A percentile compares a stretch with the other conserved stretches of the same genome.
Evolutionary conservation across 1,140 invertebrate genomes (phyloP).

Genomic region (Melipona quadrifasciata): DNA sequence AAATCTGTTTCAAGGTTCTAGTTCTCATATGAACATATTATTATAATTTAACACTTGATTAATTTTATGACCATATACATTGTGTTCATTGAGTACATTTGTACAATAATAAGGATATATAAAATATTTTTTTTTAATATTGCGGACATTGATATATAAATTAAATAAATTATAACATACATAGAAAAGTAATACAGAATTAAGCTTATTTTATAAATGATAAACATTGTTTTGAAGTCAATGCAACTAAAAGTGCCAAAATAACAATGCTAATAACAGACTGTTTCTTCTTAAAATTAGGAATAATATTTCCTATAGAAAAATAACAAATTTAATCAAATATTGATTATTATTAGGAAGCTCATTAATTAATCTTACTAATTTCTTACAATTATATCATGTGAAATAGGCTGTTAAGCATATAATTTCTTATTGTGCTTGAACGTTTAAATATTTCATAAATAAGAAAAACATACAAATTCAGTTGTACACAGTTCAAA

Average conservation of each 20-base stretch:
- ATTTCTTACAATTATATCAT: conserved; percentile 26
- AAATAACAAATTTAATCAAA: conserved; percentile 51
- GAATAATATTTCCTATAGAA: conserved; percentile 23
- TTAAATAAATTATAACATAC: conserved; percentile 41
- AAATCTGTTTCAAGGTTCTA: not conserved
- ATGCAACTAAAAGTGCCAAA: not conserved
- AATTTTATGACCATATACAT: not conserved
- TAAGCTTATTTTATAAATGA: conserved; percentile 12
- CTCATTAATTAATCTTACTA: conserved; percentile 47
- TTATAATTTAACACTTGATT: not conserved
- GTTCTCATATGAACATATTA: not conserved
- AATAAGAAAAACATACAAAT: conserved; percentile 45
- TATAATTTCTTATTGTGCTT: conserved; percentile 27
- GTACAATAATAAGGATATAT: conserved; percentile 26
- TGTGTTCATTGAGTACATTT: not conserved
- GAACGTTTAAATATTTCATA: conserved; percentile 16
- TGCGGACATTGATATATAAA: conserved; percentile 12
- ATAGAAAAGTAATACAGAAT: conserved; percentile 15
- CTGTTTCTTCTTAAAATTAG: conserved; percentile 13
- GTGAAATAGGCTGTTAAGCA: conserved; percentile 15
- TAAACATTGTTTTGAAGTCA: conserved; percentile 13
- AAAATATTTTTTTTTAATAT: conserved; percentile 24
- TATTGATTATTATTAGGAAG: conserved; percentile 60
- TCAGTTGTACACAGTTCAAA: not conserved
- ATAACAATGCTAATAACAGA: conserved; percentile 3